phyloP scores from a whole-genome alignment of 92 coral and sea anemone genomes.

The Muricea muricata region DNA sequence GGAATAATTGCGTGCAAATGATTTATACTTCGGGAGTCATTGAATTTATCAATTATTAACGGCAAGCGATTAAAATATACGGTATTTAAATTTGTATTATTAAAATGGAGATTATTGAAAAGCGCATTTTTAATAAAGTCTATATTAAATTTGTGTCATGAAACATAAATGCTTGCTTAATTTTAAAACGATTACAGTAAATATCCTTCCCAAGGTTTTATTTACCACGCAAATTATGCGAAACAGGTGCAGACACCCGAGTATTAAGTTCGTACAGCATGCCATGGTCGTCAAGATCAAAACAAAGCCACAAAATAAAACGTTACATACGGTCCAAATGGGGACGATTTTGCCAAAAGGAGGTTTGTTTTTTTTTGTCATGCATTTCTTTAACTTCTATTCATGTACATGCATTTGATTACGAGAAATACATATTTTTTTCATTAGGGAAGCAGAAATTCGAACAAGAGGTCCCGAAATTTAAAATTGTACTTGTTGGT shows the following conservation, averaged over 20 bases:
- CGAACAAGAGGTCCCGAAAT: constrained; percentile 80
- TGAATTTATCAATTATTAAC: too few relatives aligned
- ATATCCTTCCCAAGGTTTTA: too few relatives aligned
- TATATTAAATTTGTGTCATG: too few relatives aligned
- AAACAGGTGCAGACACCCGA: constrained; percentile 16
- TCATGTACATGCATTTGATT: neutral
- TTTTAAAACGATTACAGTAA: too few relatives aligned
- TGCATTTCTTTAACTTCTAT: neutral
- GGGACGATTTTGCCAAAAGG: constrained; percentile 27
- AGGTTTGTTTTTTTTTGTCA: constrained; percentile 28
- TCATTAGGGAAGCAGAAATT: constrained; percentile 18
- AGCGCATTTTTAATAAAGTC: too few relatives aligned
- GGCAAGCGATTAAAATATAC: too few relatives aligned
- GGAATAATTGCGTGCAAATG: too few relatives aligned
- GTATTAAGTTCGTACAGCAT: constrained; percentile 3
- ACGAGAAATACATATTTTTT: neutral
- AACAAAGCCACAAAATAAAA: neutral
- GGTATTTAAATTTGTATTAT: too few relatives aligned
- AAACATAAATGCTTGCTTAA: too few relatives aligned
- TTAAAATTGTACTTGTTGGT: constrained; percentile 98
- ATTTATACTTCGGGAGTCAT: too few relatives aligned
- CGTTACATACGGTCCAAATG: neutral
- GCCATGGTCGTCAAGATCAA: constrained; percentile 1
- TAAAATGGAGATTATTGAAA: too few relatives aligned
- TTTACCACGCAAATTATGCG: neutral